These are phyloP conservation scores for Drosophila aff. DNA, from an alignment of 1,140 invertebrate genomes.

Conservation along the genomic window DNA sequence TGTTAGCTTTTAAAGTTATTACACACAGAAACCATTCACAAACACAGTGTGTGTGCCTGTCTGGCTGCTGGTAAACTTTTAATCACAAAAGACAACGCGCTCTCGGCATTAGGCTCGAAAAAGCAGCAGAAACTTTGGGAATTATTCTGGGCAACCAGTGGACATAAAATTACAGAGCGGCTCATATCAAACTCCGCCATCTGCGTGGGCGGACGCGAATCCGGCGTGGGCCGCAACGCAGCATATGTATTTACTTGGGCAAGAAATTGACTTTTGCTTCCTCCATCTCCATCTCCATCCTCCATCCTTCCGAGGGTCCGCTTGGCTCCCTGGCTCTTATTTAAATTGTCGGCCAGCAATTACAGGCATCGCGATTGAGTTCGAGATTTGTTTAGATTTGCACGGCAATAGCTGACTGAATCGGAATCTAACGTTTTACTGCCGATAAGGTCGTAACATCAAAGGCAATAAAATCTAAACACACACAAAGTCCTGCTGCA, in stretches of 20 bases:
- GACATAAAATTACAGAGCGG: conserved; percentile 52
- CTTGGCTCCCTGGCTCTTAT: conserved; percentile 23
- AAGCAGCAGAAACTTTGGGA: conserved; percentile 36
- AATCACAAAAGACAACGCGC: conserved; percentile 53
- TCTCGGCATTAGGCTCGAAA: conserved; percentile 49
- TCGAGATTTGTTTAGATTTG: conserved; percentile 47
- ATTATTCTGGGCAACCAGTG: conserved; percentile 31
- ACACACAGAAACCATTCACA: conserved; percentile 31
- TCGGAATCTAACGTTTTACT: conserved; percentile 74
- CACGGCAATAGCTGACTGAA: conserved; percentile 43
- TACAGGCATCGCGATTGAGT: conserved; percentile 42
- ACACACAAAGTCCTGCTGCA: conserved; percentile 45
- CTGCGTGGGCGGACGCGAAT: conserved; percentile 13
- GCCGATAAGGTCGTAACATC: conserved; percentile 74
- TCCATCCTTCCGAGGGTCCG: background rate
- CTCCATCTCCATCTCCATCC: background rate
- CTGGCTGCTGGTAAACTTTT: conserved; percentile 56
- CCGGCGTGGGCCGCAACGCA: conserved; percentile 21
- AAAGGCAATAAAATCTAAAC: conserved; percentile 75
- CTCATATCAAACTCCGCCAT: conserved; percentile 16
- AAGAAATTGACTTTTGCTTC: conserved; percentile 61
- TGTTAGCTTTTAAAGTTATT: conserved; percentile 80
- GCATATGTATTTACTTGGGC: conserved; percentile 69
- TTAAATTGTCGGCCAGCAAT: conserved; percentile 45
- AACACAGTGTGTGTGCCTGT: conserved; percentile 17